Evolutionary conservation across 1,140 invertebrate species (phyloP), one percentile per base, ranked within the genome.

Genomic region (Stenopsyche tienmushanensis): DNA sequence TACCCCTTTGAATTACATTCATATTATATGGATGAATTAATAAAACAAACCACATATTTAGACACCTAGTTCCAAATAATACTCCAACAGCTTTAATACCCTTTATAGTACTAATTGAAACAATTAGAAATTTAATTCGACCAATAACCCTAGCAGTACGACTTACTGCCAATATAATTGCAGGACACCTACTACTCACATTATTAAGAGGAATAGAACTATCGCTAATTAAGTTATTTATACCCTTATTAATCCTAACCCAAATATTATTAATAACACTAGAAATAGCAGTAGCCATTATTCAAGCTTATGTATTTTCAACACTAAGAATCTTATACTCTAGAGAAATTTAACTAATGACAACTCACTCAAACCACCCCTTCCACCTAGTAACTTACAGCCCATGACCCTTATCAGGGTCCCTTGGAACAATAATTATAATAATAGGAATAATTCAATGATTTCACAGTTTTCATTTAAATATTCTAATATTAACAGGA

Each of bases 81-180:
- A 86, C 84, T 0, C 86, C 84, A 3, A 64, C 70, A 3, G 63
- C 78, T 70, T 70, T 85, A 71, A 83, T 83, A 74, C 79, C 80
- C 72, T 83, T 82, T 73, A 81, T 82, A 76, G 79, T 85, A 34
- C 70, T 82, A 71, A 84, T 84, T 81, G 80, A 84, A 84, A 77
- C 78, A 54, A 83, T 84, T 77, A 84, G 82, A 71, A 82, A 82
- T 77, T 29, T 83, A 42, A 88, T 89, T 79, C 85, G 84, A 5
- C 86, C 85, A 7, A 72, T 78, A 73, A 88, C 85, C 1, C 76
- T 88, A 78, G 79, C 82, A 25, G 78, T 88, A 53, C 86, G 86
- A 64, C 73, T 88, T 78, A 80, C 83, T 9, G 86, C 86, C 39
- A 87, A 88, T 81, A 86, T 88, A 83, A 86, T 87, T 80, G 85